phyloP scores from a whole-genome alignment of 2,113 vertebrate genomes.

The Sylvicapra grimmia region DNA sequence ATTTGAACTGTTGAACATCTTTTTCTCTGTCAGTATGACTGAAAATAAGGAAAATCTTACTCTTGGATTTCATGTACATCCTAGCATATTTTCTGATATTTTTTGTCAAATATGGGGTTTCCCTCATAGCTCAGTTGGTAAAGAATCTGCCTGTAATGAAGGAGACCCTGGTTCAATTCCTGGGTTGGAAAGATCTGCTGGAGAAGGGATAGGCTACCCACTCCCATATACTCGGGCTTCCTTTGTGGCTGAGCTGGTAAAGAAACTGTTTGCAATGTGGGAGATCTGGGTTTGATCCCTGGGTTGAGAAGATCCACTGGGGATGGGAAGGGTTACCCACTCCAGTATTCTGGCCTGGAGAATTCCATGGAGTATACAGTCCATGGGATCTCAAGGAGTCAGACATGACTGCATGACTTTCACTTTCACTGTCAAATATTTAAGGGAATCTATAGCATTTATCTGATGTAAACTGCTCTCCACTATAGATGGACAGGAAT shows the following conservation, averaged over 20 bases:
- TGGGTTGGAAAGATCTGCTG: not conserved
- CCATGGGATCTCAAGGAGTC: not conserved
- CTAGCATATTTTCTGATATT: not conserved
- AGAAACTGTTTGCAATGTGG: accelerated
- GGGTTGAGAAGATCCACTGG: not conserved
- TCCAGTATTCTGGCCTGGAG: not conserved
- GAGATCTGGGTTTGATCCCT: not conserved
- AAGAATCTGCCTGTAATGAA: not conserved
- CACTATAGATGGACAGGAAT: not conserved
- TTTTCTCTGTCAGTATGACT: not conserved
- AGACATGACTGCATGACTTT: not conserved
- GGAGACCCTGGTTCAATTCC: not conserved
- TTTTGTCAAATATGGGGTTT: not conserved
- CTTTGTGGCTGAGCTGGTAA: not conserved
- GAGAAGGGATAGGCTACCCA: not conserved
- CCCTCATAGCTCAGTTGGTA: not conserved
- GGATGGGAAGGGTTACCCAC: not conserved
- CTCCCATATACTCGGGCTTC: not conserved
- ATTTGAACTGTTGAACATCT: not conserved
- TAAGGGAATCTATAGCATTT: not conserved
- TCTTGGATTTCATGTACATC: not conserved
- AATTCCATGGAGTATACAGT: not conserved
- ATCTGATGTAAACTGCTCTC: not conserved
- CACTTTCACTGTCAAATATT: not conserved
- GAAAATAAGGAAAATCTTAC: not conserved